phyloP scores from a whole-genome alignment of 1,140 invertebrate species.

The Drosophila willistoni region DNA sequence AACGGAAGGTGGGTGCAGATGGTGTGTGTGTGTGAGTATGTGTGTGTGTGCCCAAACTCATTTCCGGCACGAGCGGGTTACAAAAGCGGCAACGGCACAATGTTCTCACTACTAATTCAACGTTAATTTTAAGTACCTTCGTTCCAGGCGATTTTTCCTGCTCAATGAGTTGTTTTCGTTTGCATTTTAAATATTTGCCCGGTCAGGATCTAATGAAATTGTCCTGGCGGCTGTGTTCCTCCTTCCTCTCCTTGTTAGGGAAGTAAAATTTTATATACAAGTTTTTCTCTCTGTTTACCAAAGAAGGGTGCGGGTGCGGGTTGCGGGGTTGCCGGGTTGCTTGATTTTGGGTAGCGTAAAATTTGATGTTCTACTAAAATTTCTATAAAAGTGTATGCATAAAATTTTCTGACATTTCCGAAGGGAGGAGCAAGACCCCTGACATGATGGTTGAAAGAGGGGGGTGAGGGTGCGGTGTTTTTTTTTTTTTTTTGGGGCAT shows the following conservation, averaged over 20 bases:
- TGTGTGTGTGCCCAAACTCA: slow-evolving; percentile 39
- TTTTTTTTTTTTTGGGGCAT: too few species aligned
- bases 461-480: background rate
- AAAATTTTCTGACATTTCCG: slow-evolving; percentile 42
- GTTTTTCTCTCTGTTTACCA: slow-evolving; percentile 38
- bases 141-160: slow-evolving; percentile 19
- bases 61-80: slow-evolving; percentile 60
- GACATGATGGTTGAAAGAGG: background rate
- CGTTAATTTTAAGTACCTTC: slow-evolving; percentile 52
- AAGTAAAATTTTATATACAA: slow-evolving; percentile 74
- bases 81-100: slow-evolving; percentile 15
- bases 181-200: slow-evolving; percentile 24
- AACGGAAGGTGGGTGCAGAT: background rate
- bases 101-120: slow-evolving; percentile 47
- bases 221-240: slow-evolving; percentile 1
- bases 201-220: slow-evolving; percentile 12
- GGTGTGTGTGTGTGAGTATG: background rate
- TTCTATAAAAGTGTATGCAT: slow-evolving; percentile 73
- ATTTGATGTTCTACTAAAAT: slow-evolving; percentile 79
- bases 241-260: slow-evolving; percentile 1
- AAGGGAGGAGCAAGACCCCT: slow-evolving; percentile 16
- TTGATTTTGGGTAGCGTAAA: slow-evolving; percentile 57
- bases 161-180: slow-evolving; percentile 21
- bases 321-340: background rate
- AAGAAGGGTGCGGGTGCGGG: background rate